Base-by-base conservation (phyloP, 2,888 invertebrate genomes). In the Hemistola chrysoprasaria region DNA sequence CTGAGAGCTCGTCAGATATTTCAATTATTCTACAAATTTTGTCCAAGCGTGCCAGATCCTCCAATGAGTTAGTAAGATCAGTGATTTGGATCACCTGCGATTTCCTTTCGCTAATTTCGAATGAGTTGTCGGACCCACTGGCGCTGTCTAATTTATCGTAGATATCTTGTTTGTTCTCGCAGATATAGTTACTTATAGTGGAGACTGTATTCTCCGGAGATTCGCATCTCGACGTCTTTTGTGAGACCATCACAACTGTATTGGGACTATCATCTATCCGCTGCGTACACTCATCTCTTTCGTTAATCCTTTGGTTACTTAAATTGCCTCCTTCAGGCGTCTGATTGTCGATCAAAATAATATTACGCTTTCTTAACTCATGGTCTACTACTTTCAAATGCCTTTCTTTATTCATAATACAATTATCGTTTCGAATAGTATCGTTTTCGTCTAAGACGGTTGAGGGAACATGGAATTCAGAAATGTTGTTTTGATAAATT, bases 1-100 rank as follows among this genome's bases (percentile, higher is more conserved):
- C 77, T 0, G 88, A 87, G 5, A 87, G 35, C 38, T 88, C 87
- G 35, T 88, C 87, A 1, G 88, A 87, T 44, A 87, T 86, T 63
- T 88, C 87, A n/a, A 88, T 84, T 4, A 87, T 84, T 40, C 73
- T 71, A 48, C 87, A 87, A 40, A 88, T 82, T 58, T 84, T 85
- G 40, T 87, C 85, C 22, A 88, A 65, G 5, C 77, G 73, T 1
- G 63, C 62, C 29, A 88, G 54, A 51, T 88, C 85, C 16, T 87
- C 86, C 6, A 79, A 42, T 1, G 88, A 88, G 37, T 68, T 79
- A 0, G 79, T 76, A 26, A 88, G 48, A 59, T 87, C 88, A 1
- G 63, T 56, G 8, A 88, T 69, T 11, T 78, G 64, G 6, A 88
- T 65, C 4, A 87, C 61, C 65, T 85, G 79, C 1, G 88, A 88